Evolutionary conservation across 2,888 invertebrate species (phyloP), one percentile per base, ranked within the genome.

Genomic region (Calephelis perditalis): DNA sequence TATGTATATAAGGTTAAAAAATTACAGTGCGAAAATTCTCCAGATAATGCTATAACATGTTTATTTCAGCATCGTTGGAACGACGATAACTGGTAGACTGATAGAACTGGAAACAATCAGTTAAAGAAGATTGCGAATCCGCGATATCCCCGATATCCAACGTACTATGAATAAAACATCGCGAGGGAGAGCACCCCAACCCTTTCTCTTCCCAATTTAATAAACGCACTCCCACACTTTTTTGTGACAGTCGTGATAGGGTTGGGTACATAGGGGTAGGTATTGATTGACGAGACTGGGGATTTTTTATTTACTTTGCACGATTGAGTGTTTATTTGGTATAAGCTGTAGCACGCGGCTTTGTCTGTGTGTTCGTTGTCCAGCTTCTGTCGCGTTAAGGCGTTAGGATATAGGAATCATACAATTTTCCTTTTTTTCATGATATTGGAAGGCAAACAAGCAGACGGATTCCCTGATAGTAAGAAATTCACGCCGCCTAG

Each of bases 161-260:
- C 82, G 80, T 72, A 66, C 64, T 77, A 83, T 89, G 89, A 89
- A 90, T 90, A 87, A 89, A 88, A 88, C 82, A 89, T 89, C 74
- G 74, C 70, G 69, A 67, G 72, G 73, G 77, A 76, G 74, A 67
- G 69, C 68, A 12, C 49, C 49, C 49, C 73, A 81, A 85, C 86
- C 86, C 86, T 86, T 86, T 82, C 81, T 77, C 66, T 63, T 69
- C 64, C 63, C 81, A 71, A 77, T 82, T 81, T 83, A 79, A 83
- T 83, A 85, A 82, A 81, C 74, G 76, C 71, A 69, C 73, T 74
- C 76, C 77, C 77, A 75, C 77, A 73, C 72, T 87, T 88, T 87
- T 89, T 87, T 87, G 82, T 74, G 77, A 78, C 78, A 77, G 71
- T 76, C 67, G 62, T 69, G 70, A 74, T 74, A 75, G 84, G 84